Evolutionary conservation across 2,797 vertebrate species (phyloP), one percentile per base, ranked within the genome.

Genomic region (Eulemur mongoz): DNA sequence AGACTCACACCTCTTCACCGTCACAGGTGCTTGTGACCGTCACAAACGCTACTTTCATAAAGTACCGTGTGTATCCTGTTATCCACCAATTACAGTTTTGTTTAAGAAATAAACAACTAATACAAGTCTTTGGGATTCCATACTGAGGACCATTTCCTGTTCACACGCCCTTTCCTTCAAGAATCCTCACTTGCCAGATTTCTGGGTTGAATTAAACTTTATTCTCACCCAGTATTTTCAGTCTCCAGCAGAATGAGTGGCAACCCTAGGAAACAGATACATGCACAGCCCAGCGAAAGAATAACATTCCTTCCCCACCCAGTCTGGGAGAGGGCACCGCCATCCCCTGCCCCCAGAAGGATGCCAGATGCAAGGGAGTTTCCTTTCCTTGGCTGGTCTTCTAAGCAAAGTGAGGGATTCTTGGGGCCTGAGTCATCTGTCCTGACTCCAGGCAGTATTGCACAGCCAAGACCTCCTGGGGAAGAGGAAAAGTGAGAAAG

Each of bases 341-440:
- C 1, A 3, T 13, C 35, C 23, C 23, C 18, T 7, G 3, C 1
- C 25, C 32, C 76, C 67, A 72, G 59, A 52, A 91, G 57, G 82
- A 50, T 5, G 22, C 83, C 67, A 79, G 79, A 87, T 48, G 82
- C 12, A 27, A 59, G 76, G 84, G 84, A 80, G 40, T 72, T 88
- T 69, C 93, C 83, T 82, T 50, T 91, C 52, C 5, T 76, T 22
- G 86, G 73, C 67, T 61, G n/a, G 70, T 32, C 90, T 93, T 82
- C 45, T 45, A 63, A 92, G 89, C 4, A 4, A 63, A 81, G 50
- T 13, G 48, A 38, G 35, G 73, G 27, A 95, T 85, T 90, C 72
- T 45, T 95, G 84, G 35, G 3, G 57, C 0, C 0, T 92, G 95
- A 90, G 59, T 94, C 93, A 95, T 45, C 50, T 0, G 5, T n/a